Conservation (phyloP, 2,797 vertebrate species). For the Spinibarbus caldwelli region DNA sequence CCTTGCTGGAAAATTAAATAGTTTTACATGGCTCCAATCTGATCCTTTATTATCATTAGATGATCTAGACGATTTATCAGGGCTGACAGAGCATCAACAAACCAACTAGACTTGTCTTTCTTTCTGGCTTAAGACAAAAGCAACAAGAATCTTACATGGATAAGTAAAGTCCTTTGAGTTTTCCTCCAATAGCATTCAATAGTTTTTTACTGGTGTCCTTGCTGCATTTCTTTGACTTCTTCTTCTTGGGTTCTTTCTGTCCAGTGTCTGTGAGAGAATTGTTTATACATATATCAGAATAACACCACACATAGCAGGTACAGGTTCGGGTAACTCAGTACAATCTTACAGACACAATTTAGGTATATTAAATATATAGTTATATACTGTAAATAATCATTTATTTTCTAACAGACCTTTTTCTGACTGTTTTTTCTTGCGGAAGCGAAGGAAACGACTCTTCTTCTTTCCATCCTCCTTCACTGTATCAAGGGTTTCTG, state of each 20-base stretch:
- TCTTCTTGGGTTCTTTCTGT: slow-evolving; percentile 58
- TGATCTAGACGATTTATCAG: background rate
- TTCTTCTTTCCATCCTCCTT: slow-evolving; percentile 61
- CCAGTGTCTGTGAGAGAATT: slow-evolving; percentile 28
- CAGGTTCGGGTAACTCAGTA: background rate
- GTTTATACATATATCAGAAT: background rate
- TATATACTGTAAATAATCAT: background rate
- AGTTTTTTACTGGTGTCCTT: slow-evolving; percentile 67
- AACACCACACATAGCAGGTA: background rate
- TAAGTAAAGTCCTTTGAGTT: slow-evolving; percentile 72
- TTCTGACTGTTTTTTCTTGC: slow-evolving; percentile 64
- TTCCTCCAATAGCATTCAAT: slow-evolving; percentile 67
- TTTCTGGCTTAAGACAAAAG: background rate
- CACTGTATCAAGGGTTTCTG: background rate
- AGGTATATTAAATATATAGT: background rate
- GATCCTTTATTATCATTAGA: background rate
- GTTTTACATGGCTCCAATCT: background rate
- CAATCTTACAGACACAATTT: background rate
- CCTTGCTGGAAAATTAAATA: background rate
- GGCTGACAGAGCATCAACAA: background rate
- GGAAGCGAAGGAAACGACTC: slow-evolving; percentile 69
- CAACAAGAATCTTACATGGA: slow-evolving; percentile 76
- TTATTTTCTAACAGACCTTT: slow-evolving; percentile 64
- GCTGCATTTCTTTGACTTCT: slow-evolving; percentile 65
- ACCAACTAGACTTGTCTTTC: background rate